Evolutionary conservation across 2,113 vertebrate species (phyloP).

Genomic region (Oncorhynchus kisutch): DNA sequence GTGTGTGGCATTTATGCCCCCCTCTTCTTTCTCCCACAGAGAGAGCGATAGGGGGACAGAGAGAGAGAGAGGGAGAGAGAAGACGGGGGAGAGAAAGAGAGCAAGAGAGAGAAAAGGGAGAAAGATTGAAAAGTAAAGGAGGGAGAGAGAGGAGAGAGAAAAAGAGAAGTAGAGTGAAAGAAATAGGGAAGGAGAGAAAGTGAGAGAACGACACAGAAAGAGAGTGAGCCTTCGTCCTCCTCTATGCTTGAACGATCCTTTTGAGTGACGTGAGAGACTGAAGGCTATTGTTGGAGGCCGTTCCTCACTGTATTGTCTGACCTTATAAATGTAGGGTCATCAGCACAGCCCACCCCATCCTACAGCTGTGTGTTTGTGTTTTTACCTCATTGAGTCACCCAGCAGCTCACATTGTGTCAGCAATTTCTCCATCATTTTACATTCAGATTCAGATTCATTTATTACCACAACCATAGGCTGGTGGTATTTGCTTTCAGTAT

Average conservation of each 20-base stretch:
- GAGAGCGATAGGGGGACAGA: conserved; percentile 15
- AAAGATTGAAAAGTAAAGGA: conserved; percentile 15
- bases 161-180: conserved; percentile 31
- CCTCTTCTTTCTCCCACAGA: conserved; percentile 39
- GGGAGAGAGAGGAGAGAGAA: neutral
- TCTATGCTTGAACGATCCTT: conserved; percentile 65
- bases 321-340: conserved; percentile 58
- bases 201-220: conserved; percentile 34
- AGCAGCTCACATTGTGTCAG: conserved; percentile 1
- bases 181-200: conserved; percentile 36
- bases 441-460: no score
- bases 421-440: neutral
- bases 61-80: conserved; percentile 26
- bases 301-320: conserved; percentile 65
- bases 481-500: no score
- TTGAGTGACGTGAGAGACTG: conserved; percentile 59
- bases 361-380: no score
- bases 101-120: conserved; percentile 31
- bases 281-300: conserved; percentile 55
- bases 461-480: no score
- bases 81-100: conserved; percentile 38
- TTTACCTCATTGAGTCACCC: conserved; percentile 15
- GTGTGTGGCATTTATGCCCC: conserved; percentile 74
- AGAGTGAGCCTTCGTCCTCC: conserved; percentile 36
- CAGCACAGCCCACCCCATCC: neutral